Percentiles rank a stretch among this genome's conserved stretches.
Conservation (phyloP, 1,140 invertebrate genomes). For the Ptiloglossa arizonensis region DNA sequence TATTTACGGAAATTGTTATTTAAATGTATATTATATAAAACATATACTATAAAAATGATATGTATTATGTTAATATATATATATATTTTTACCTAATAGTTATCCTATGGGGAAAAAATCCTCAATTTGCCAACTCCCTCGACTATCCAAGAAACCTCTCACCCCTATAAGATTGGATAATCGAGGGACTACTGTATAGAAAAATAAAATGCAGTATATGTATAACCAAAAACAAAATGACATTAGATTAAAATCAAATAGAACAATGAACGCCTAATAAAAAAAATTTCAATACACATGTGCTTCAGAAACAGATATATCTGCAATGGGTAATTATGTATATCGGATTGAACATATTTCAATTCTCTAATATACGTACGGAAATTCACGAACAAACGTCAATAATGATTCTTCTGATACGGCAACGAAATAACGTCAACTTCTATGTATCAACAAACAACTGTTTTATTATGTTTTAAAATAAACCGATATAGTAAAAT, state of each 20-base stretch:
- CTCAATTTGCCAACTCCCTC: too few relatives aligned
- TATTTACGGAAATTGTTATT: too few relatives aligned
- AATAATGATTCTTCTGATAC: constrained; percentile 38
- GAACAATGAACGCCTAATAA: background rate
- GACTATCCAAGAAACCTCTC: too few relatives aligned
- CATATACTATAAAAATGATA: too few relatives aligned
- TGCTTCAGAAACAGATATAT: background rate
- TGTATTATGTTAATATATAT: too few relatives aligned
- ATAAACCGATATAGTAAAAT: constrained; percentile 1
- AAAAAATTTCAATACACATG: background rate
- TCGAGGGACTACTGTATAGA: too few relatives aligned
- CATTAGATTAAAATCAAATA: background rate
- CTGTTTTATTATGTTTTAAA: constrained; percentile 27
- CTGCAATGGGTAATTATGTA: background rate
- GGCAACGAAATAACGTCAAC: constrained; percentile 17
- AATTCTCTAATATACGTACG: constrained; percentile 48
- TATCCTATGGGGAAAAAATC: too few relatives aligned
- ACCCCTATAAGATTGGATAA: too few relatives aligned
- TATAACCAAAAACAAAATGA: background rate
- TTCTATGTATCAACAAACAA: constrained; percentile 11
- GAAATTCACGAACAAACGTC: constrained; percentile 50
- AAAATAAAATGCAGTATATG: background rate
- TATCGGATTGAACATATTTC: constrained; percentile 8
- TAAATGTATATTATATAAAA: too few relatives aligned
- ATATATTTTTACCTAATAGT: too few relatives aligned